phyloP scores from a whole-genome alignment of 2,888 invertebrate species.

The Steinernema hermaphroditum region DNA sequence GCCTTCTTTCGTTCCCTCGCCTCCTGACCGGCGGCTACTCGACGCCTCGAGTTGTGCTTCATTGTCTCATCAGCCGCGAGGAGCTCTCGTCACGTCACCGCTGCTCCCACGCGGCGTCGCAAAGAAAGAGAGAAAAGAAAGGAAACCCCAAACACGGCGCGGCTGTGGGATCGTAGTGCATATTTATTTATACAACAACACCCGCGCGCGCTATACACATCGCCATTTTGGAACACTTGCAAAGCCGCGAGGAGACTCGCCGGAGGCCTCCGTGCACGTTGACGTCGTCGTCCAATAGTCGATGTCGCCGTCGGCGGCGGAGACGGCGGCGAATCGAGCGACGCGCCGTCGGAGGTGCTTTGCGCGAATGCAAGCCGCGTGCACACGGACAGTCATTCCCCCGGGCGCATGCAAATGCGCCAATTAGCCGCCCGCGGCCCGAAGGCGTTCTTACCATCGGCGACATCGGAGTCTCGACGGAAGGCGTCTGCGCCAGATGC shows the following conservation, averaged over 20 bases:
- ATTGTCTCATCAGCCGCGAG: slow-evolving; percentile 28
- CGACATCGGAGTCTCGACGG: slow-evolving; percentile 12
- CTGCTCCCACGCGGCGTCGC: slow-evolving; percentile 12
- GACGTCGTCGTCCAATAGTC: too few relatives aligned
- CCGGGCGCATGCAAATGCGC: slow-evolving; percentile 25
- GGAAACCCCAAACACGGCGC: slow-evolving; percentile 25
- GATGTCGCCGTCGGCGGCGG: slow-evolving; percentile 23
- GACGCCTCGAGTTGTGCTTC: too few relatives aligned
- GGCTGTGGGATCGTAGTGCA: slow-evolving; percentile 28
- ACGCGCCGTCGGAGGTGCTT: slow-evolving; percentile 4
- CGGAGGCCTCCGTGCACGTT: background rate
- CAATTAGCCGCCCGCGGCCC: background rate
- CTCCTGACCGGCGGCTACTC: too few relatives aligned
- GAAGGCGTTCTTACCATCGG: background rate
- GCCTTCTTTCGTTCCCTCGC: too few relatives aligned
- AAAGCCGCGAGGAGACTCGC: slow-evolving; percentile 24
- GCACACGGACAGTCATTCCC: slow-evolving; percentile 29
- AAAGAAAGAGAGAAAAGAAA: slow-evolving; percentile 29
- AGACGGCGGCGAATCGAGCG: slow-evolving; percentile 3
- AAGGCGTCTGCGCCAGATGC: background rate
- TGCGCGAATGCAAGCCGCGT: slow-evolving; percentile 8
- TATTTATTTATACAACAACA: slow-evolving; percentile 31
- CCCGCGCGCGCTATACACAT: slow-evolving; percentile 27
- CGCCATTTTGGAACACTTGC: slow-evolving; percentile 24
- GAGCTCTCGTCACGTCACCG: slow-evolving; percentile 9